Evolutionary conservation across 2,797 vertebrate species (phyloP).

Genomic region (Vultur gryphus): DNA sequence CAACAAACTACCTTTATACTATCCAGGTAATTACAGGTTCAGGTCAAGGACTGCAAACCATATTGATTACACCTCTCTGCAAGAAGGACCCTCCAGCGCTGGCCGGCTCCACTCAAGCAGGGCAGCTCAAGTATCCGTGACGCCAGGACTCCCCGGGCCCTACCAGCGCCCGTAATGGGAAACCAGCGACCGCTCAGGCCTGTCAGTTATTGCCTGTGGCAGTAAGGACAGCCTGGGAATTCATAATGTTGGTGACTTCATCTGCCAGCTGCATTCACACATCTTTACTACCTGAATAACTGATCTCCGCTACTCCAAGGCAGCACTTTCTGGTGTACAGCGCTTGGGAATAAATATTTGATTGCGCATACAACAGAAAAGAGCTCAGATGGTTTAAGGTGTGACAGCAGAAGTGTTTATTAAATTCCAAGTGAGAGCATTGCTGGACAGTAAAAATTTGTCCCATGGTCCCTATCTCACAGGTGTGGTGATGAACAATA

Average conservation of each 20-base stretch:
- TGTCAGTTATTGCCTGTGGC: constrained; percentile 77
- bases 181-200: constrained; percentile 61
- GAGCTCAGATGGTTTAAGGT: constrained; percentile 66
- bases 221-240: constrained; percentile 75
- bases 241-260: constrained; percentile 68
- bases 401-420: constrained; percentile 63
- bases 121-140: constrained; percentile 77
- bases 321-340: constrained; percentile 57
- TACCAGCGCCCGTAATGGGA: constrained; percentile 69
- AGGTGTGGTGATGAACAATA: constrained; percentile 32
- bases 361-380: constrained; percentile 46
- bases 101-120: constrained; percentile 74
- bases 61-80: constrained; percentile 82
- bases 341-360: constrained; percentile 73
- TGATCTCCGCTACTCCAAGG: constrained; percentile 50
- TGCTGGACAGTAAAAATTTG: not conserved
- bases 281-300: constrained; percentile 75
- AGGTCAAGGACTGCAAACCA: constrained; percentile 77
- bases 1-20: constrained; percentile 88
- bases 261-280: constrained; percentile 77
- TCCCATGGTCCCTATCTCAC: not conserved
- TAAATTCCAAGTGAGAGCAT: constrained; percentile 39
- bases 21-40: constrained; percentile 89
- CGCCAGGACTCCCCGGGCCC: constrained; percentile 63
- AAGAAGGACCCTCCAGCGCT: constrained; percentile 79